Base-by-base conservation (phyloP, 2,888 invertebrate species). In the Eristalis tenax region DNA sequence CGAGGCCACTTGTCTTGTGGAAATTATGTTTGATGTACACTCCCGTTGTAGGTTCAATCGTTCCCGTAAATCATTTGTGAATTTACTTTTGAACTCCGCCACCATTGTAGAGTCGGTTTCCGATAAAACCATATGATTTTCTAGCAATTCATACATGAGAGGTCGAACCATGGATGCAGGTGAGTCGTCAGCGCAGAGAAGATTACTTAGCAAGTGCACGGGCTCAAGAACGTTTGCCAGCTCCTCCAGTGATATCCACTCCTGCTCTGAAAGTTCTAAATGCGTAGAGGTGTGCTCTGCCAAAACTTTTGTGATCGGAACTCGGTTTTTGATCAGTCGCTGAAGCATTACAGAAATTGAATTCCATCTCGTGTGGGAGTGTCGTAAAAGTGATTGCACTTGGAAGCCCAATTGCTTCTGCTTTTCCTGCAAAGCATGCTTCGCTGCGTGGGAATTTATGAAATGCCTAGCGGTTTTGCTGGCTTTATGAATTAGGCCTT, bases 301-400 rank as follows among this genome's bases (percentile, higher is more conserved):
- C 56, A 61, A 28, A 5, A 73, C 65, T 43, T 50, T 18, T 8
- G 59, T 50, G 10, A 80, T 50, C 35, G 61, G 28, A 68, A 1
- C 18, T 10, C 73, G 66, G 28, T 79, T 79, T 65, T 65, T 32
- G 13, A 71, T 43, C 13, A 79, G 63, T 4, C 68, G 32, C n/a
- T 73, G 73, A 28, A 68, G 68, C 35, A 80, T 74, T 61, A 38
- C n/a, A 50, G 23, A 73, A 59, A 73, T 43, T 61, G 61, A 43
- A 15, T 59, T 68, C 80, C 73, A 80, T 18, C 32, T 4, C 2
- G 70, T 78, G 38, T 64, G 57, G 8, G 57, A 38, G 50, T 78
- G 35, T 32, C 57, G 63, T 5, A 61, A 15, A n/a, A 50, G 56
- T 1, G 32, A 32, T 32, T 32, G 32, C 1, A 32, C 32, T 32